Evolutionary conservation across 2,888 invertebrate genomes (phyloP).

Genomic region (Scaptomyza flava): DNA sequence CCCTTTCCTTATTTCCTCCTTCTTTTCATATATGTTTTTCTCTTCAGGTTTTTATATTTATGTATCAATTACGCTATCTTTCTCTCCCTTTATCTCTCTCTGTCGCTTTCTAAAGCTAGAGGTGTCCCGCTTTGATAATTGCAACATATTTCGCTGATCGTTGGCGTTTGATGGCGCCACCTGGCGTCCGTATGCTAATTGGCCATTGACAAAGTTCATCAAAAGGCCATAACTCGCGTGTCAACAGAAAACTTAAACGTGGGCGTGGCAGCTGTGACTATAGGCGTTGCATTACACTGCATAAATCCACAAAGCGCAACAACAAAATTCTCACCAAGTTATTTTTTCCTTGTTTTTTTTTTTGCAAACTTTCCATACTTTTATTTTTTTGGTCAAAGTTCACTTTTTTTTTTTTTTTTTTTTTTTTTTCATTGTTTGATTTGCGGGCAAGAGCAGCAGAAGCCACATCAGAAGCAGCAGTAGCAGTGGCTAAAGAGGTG

Average conservation of each 20-base stretch:
- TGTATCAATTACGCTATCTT: not conserved
- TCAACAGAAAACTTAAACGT: constrained; percentile 11
- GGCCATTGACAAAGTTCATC: constrained; percentile 39
- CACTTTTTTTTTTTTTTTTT: constrained; percentile 7
- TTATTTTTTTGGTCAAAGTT: not conserved
- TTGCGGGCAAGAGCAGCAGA: constrained; percentile 39
- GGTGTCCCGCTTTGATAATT: not conserved
- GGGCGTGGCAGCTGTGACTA: constrained; percentile 38
- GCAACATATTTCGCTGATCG: constrained; percentile 25
- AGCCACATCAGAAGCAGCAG: not conserved
- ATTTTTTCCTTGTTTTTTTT: constrained; percentile 6
- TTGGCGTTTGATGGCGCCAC: constrained; percentile 37
- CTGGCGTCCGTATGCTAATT: constrained; percentile 56
- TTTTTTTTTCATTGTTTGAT: constrained; percentile 60
- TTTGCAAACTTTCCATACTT: constrained; percentile 38
- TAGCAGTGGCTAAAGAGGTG: not conserved
- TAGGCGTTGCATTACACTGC: constrained; percentile 38
- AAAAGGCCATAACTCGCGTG: constrained; percentile 43
- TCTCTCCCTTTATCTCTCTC: not conserved
- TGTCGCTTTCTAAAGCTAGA: not conserved
- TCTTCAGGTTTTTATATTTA: too few relatives aligned
- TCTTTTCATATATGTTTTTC: not conserved
- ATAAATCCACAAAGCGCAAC: constrained; percentile 57
- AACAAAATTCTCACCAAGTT: constrained; percentile 25
- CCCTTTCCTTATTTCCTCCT: not conserved